A percentile compares a stretch with the other conserved stretches of the same genome.
Conservation (phyloP, 2,888 invertebrate species). For the Hydraecia micacea region DNA sequence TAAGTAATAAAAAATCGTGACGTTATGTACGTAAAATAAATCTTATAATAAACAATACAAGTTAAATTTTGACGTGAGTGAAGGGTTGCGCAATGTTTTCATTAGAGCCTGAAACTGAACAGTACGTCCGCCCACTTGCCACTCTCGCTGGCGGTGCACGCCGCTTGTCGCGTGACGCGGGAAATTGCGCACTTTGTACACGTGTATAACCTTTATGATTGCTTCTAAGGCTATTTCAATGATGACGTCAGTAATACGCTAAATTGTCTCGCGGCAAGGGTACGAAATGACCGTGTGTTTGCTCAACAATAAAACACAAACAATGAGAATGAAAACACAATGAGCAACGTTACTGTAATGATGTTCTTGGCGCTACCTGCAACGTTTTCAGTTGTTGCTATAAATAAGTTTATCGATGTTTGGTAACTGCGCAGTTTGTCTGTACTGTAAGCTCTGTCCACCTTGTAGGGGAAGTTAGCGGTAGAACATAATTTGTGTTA, state of each 20-base stretch:
- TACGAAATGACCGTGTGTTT: slow-evolving; percentile 52
- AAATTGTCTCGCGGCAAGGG: slow-evolving; percentile 45
- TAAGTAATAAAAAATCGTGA: slow-evolving; percentile 26
- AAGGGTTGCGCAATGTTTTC: slow-evolving; percentile 56
- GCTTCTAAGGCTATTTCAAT: slow-evolving; percentile 61
- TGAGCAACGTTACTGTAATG: slow-evolving; percentile 36
- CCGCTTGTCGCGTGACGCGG: slow-evolving; percentile 67
- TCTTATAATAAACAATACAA: slow-evolving; percentile 15
- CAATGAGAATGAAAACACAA: slow-evolving; percentile 53
- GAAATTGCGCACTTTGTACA: slow-evolving; percentile 70
- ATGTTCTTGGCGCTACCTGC: slow-evolving; percentile 31
- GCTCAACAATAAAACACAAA: slow-evolving; percentile 48
- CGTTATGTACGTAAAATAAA: slow-evolving; percentile 1
- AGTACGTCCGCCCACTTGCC: slow-evolving; percentile 58
- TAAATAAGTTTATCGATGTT: slow-evolving; percentile 53
- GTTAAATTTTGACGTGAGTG: slow-evolving; percentile 39
- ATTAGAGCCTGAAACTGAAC: slow-evolving; percentile 62
- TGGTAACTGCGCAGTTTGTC: slow-evolving; percentile 35
- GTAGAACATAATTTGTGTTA: slow-evolving; percentile 19
- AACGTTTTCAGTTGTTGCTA: slow-evolving; percentile 40
- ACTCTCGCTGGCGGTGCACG: slow-evolving; percentile 51
- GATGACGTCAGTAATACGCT: slow-evolving; percentile 59
- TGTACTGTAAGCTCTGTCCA: slow-evolving; percentile 20
- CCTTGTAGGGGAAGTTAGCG: slow-evolving; percentile 11
- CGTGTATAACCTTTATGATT: slow-evolving; percentile 61